Percentiles rank a stretch among this genome's conserved stretches.
Evolutionary conservation across 1,140 invertebrate species (phyloP).

Genomic region (Caerostris extrusa): DNA sequence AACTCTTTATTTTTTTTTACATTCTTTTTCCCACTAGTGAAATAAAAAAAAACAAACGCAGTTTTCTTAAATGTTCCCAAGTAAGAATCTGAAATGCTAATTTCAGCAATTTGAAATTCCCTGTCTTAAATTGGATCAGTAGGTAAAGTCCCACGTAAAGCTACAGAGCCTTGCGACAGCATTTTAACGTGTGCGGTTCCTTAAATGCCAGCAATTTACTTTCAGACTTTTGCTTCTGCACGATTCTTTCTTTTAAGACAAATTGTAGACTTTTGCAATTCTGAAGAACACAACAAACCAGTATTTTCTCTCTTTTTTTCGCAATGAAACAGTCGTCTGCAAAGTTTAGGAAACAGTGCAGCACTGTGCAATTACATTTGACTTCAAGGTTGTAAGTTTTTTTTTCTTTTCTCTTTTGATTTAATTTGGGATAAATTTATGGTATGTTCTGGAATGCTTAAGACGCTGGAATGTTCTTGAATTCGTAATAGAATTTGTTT

Average conservation of each 20-base stretch:
- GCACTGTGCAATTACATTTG: conserved; percentile 1
- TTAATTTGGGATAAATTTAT: not conserved
- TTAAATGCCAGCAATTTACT: conserved; percentile 28
- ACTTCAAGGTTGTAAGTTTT: not conserved
- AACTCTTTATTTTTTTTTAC: not conserved
- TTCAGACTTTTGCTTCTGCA: not conserved
- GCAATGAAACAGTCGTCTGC: not conserved
- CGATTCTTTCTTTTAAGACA: not conserved
- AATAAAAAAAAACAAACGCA: not conserved
- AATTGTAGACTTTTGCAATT: not conserved
- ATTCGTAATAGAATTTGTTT: not conserved
- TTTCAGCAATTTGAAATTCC: conserved; percentile 27
- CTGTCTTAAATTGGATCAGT: conserved; percentile 14
- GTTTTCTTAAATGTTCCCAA: not conserved
- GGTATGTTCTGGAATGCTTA: not conserved
- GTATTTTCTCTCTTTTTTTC: conserved; percentile 4
- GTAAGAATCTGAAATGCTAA: conserved; percentile 19
- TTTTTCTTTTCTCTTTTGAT: not conserved
- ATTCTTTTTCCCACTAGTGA: not conserved
- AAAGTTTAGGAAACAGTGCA: not conserved
- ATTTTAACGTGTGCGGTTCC: not conserved
- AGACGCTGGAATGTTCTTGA: not conserved
- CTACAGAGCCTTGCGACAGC: not conserved
- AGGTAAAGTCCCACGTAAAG: not conserved
- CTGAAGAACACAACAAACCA: not conserved